Evolutionary conservation across 1,140 invertebrate species (phyloP).

Genomic region (Trichonephila inaurata): DNA sequence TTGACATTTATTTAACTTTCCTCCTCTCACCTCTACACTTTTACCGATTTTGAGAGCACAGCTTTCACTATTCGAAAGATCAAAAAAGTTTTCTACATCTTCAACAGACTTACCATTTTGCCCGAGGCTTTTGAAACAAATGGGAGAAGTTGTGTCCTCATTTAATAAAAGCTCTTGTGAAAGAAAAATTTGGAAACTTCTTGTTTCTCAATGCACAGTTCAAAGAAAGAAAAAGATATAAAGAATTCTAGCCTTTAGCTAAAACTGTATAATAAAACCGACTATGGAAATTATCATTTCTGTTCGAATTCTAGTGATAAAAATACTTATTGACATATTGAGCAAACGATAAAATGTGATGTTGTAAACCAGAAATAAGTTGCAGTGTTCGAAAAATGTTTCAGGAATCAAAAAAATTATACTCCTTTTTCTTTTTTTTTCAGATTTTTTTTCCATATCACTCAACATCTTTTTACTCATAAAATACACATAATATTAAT

Average conservation of each 20-base stretch:
- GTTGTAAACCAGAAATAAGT: no score
- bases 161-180: not conserved
- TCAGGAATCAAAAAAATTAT: no score
- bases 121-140: not conserved
- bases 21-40: not conserved
- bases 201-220: not conserved
- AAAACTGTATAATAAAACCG: not conserved
- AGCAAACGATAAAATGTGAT: no score
- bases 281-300: not conserved
- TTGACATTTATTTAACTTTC: conserved; percentile 28
- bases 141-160: not conserved
- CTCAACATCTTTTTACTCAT: no score
- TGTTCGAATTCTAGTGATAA: not conserved
- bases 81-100: not conserved
- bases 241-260: not conserved
- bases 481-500: no score
- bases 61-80: not conserved
- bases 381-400: no score
- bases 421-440: no score
- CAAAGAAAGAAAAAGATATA: not conserved
- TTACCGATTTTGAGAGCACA: not conserved
- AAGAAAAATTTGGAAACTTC: not conserved
- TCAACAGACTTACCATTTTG: not conserved
- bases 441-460: no score
- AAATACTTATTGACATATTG: no score